Evolutionary conservation across 2,797 vertebrate genomes (phyloP), one percentile per base, ranked within the genome.

Genomic region (Hyperoplus lanceolatus): DNA sequence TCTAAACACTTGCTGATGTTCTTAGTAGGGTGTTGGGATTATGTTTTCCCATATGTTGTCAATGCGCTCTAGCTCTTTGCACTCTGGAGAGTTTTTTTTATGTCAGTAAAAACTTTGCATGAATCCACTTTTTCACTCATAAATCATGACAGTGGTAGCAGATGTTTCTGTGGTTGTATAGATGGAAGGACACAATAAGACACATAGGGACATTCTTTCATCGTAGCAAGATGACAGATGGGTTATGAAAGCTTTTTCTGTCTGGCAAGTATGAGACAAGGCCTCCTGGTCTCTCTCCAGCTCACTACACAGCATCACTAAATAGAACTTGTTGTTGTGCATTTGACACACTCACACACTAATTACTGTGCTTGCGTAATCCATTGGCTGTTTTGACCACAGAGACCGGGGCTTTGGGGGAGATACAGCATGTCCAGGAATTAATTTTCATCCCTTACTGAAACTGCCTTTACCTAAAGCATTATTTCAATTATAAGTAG

Each of bases 341-440:
- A 73, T 79, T 70, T 70, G 83, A 75, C 13, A 39, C 65, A 21
- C 79, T 89, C 89, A 93, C 13, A 39, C 65, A 21, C 79, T 89
- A 90, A 93, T 93, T 85, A 87, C 79, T 51, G 69, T 8, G 54
- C 80, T 92, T 90, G 82, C 59, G 62, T 86, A 92, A 92, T 78
- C 70, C 67, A 60, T 56, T 12, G n/a, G 75, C 80, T 59, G 73
- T 66, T 75, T 58, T 59, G 73, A 82, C 58, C 58, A 58, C 56
- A 36, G 54, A 69, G 64, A 42, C 46, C 7, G 16, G 36, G 59
- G 43, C 61, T 48, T 48, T 4, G 5, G 39, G 42, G 21, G 15
- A 15, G 8, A 49, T 61, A 65, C 55, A 41, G 14, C 14, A n/a
- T 13, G 16, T 41, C 14, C 75, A 38, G 18, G 8, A 43, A 41